Conservation (phyloP, 1,140 invertebrate genomes). For the Diorhabda elongata region DNA sequence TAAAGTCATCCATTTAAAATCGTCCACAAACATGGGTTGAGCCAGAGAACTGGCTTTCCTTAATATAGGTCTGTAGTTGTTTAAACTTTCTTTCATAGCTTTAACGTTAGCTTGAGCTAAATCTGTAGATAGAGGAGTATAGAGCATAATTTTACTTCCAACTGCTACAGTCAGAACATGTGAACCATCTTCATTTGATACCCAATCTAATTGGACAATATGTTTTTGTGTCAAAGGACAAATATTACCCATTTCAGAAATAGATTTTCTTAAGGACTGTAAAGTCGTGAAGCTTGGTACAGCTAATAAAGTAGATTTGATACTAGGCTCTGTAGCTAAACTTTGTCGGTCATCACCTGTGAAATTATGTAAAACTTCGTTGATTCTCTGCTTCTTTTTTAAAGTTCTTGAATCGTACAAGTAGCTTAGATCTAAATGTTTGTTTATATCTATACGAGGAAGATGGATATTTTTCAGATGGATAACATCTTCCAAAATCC, state of each 20-base stretch:
- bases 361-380: slow-evolving; percentile 62
- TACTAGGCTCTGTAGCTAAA: slow-evolving; percentile 63
- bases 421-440: slow-evolving; percentile 75
- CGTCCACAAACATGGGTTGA: slow-evolving; percentile 77
- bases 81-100: slow-evolving; percentile 51
- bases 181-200: slow-evolving; percentile 96
- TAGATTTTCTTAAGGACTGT: slow-evolving; percentile 81
- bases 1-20: slow-evolving; percentile 94
- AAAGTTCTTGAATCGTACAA: slow-evolving; percentile 77
- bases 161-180: slow-evolving; percentile 96
- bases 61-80: slow-evolving; percentile 70
- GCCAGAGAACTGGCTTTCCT: slow-evolving; percentile 83
- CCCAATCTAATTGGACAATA: slow-evolving; percentile 95
- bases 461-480: slow-evolving; percentile 84
- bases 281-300: slow-evolving; percentile 91
- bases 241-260: slow-evolving; percentile 86
- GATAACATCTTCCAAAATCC: slow-evolving; percentile 97
- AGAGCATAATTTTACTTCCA: slow-evolving; percentile 84
- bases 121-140: slow-evolving; percentile 82
- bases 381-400: slow-evolving; percentile 71
- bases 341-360: slow-evolving; percentile 53
- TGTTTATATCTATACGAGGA: slow-evolving; percentile 74
- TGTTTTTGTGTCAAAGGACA: slow-evolving; percentile 84
- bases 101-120: slow-evolving; percentile 88
- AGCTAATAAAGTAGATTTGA: slow-evolving; percentile 70